Conservation (phyloP, 2,888 invertebrate species). For the Brachypalpus laphriformis region DNA sequence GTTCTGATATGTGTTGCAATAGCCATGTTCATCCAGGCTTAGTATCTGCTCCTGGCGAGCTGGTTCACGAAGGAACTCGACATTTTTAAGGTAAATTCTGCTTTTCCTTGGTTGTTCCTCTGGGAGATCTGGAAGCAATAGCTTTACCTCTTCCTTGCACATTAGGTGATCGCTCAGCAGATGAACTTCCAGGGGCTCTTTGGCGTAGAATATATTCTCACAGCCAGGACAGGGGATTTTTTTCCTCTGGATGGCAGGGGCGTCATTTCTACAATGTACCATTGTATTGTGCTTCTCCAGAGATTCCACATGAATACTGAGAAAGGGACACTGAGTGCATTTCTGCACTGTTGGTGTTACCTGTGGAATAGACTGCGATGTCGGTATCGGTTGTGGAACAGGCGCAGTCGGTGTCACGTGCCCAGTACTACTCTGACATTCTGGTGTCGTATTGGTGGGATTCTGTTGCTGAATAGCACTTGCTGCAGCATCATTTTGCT, state of each 20-base stretch:
- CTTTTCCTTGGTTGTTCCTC: conserved; percentile 76
- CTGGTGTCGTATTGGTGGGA: conserved; percentile 35
- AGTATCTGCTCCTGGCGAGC: conserved; percentile 64
- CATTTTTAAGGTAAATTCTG: conserved; percentile 82
- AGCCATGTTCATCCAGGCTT: conserved; percentile 33
- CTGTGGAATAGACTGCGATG: conserved; percentile 13
- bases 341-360: conserved; percentile 74
- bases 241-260: neutral
- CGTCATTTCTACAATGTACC: conserved; percentile 39
- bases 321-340: conserved; percentile 80
- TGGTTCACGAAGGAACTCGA: conserved; percentile 80
- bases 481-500: conserved; percentile 74
- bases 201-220: conserved; percentile 86
- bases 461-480: conserved; percentile 37
- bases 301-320: conserved; percentile 77
- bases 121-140: conserved; percentile 82
- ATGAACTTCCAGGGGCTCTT: conserved; percentile 86
- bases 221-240: conserved; percentile 88
- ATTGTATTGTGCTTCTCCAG: conserved; percentile 74
- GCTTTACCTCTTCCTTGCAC: conserved; percentile 85
- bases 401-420: conserved; percentile 40
- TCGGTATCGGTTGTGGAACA: neutral
- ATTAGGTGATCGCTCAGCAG: conserved; percentile 88
- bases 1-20: conserved; percentile 42
- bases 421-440: conserved; percentile 13